A percentile compares a stretch with the other conserved stretches of the same genome.
Conservation (phyloP, 2,888 invertebrate genomes). For the Clusia tigrina region DNA sequence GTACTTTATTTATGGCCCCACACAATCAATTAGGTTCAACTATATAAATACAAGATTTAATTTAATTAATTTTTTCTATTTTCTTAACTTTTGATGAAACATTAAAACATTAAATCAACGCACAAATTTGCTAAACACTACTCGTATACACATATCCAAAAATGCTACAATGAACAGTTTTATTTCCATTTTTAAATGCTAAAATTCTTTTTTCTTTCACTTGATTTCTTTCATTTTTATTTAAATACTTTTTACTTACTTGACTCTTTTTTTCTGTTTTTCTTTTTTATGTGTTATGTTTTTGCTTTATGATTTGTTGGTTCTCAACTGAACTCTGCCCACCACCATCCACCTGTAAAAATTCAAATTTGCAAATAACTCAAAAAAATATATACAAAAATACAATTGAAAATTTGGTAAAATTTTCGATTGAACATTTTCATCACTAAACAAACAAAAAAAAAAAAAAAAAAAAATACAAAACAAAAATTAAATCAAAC, state of each 20-base stretch:
- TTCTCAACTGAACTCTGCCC: slow-evolving; percentile 1
- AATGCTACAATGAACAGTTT: not conserved
- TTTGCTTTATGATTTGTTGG: slow-evolving; percentile 26
- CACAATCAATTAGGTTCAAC: too few relatives aligned
- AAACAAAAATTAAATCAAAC: slow-evolving; percentile 14
- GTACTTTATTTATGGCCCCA: too few relatives aligned
- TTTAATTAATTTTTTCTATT: too few relatives aligned
- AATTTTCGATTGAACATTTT: slow-evolving; percentile 36
- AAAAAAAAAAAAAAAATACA: slow-evolving; percentile 29
- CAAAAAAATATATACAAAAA: slow-evolving; percentile 26
- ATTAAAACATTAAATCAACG: too few relatives aligned
- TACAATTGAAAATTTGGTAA: slow-evolving; percentile 25
- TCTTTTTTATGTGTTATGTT: slow-evolving; percentile 28
- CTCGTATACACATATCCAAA: too few relatives aligned
- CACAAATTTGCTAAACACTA: too few relatives aligned
- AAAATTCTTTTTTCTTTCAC: slow-evolving; percentile 3
- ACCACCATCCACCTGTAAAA: not conserved
- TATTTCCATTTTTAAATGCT: slow-evolving; percentile 15
- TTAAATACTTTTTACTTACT: slow-evolving; percentile 24
- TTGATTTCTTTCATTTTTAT: slow-evolving; percentile 14
- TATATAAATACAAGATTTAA: too few relatives aligned
- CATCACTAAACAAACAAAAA: slow-evolving; percentile 27
- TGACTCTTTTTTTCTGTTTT: slow-evolving; percentile 24
- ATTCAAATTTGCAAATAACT: slow-evolving; percentile 7
- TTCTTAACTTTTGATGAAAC: too few relatives aligned